Base-by-base conservation (phyloP, 2,888 invertebrate genomes). In the Hirtodrosophila duncani region DNA sequence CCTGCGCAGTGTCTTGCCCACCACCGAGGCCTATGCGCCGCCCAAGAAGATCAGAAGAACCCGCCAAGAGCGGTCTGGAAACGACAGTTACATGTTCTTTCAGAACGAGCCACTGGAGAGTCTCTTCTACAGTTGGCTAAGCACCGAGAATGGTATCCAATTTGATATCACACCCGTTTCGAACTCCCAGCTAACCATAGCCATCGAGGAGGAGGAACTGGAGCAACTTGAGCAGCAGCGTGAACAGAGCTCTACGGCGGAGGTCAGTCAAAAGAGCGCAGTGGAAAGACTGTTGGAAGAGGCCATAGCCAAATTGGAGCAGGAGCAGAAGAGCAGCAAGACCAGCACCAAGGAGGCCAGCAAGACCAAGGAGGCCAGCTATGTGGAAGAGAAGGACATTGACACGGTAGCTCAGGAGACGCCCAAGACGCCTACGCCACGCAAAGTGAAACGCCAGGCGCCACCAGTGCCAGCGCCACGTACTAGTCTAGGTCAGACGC, bases 31-130 rank as follows among this genome's bases (percentile, higher is more conserved):
- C 0, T 83, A 75, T 60, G 85, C 83, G 0, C 85, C 84, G 6
- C 83, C 84, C 7, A 82, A 74, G 45, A 85, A 86, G 41, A 84
- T 85, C 13, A 67, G 85, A 2, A 82, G 84, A 17, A 85, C 84
- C 0, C 77, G 68, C 0, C 63, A 72, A 24, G 84, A 84, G 42
- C 68, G 78, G 14, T 41, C 52, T 10, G 63, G 63, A 2, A 49
- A 61, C n/a, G 68, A 70, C 0, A 61, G 58, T 0, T 67, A 69
- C 1, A 63, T 60, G 20, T 72, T 84, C 66, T 81, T 84, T 63
- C 74, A 77, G 45, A 81, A 78, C 49, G 64, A 67, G 2, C 70
- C 71, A 8, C 45, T 85, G 13, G 84, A 85, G 41, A 66, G 62
- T 14, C 72, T 86, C 4, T 85, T 85, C 56, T 85, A 82, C 58